phyloP scores from a whole-genome alignment of 1,140 invertebrate genomes.

The Macrotrachela quadricornifera region DNA sequence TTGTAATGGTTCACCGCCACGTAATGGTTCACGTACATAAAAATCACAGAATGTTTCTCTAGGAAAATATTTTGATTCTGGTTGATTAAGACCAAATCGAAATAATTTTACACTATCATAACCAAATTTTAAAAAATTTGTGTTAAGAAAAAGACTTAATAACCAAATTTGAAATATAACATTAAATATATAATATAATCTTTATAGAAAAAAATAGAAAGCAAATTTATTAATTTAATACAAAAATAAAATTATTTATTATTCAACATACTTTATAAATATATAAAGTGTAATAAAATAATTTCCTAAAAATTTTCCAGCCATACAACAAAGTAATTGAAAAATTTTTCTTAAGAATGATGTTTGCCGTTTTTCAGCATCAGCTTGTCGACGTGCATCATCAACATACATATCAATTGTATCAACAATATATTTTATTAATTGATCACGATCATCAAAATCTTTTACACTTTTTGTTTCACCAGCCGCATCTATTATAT shows the following conservation, averaged over 20 bases:
- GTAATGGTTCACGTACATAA: conserved; percentile 1
- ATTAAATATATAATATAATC: no score
- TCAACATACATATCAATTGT: conserved; percentile 9
- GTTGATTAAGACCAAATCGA: no score
- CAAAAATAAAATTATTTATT: no score
- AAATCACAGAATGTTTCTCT: conserved; percentile 8
- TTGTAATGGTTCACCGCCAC: no score
- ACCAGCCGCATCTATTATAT: not conserved
- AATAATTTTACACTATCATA: no score
- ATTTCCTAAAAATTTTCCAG: not conserved
- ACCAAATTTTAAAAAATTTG: no score
- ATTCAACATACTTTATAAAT: not conserved
- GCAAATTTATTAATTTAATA: no score
- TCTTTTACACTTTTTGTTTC: not conserved
- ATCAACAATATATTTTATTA: conserved; percentile 8
- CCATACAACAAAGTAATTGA: not conserved
- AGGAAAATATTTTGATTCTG: conserved; percentile 5
- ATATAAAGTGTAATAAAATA: not conserved
- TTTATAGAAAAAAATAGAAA: no score
- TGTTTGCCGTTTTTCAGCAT: no score
- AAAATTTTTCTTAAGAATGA: no score
- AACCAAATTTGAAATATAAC: no score
- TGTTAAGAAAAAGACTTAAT: no score
- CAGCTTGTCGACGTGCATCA: conserved; percentile 2
- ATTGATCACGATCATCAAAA: not conserved